These are phyloP conservation scores for Eretmocerus hayati DNA, from an alignment of 2,888 invertebrate genomes.

Conservation along the genomic window DNA sequence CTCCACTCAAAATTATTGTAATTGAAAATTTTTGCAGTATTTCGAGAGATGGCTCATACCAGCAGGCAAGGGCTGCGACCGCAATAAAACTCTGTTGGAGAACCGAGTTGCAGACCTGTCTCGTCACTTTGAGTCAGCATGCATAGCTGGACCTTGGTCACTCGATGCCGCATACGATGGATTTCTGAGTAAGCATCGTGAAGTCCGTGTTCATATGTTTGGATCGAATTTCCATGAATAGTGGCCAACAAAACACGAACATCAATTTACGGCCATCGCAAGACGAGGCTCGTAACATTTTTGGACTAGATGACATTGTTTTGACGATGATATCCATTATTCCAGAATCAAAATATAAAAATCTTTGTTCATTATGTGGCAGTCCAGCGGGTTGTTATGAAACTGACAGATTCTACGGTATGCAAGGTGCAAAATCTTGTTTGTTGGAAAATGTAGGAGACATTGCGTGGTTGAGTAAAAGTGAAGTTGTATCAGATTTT, in stretches of 20 bases:
- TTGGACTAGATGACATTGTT: no score
- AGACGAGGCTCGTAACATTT: no score
- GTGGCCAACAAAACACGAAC: no score
- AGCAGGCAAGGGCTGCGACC: constrained; percentile 64
- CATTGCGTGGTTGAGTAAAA: constrained; percentile 72
- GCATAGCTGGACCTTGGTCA: constrained; percentile 82
- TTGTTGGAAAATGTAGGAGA: constrained; percentile 72
- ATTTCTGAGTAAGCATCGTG: constrained; percentile 63
- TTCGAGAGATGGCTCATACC: constrained; percentile 68
- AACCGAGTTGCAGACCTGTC: constrained; percentile 70
- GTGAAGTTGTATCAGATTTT: constrained; percentile 62
- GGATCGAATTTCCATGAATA: no score
- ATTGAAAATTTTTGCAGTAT: constrained; percentile 62
- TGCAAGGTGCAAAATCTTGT: constrained; percentile 73
- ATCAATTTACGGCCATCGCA: no score
- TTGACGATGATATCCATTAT: neutral
- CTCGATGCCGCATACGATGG: constrained; percentile 58
- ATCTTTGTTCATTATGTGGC: constrained; percentile 67
- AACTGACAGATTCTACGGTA: constrained; percentile 76
- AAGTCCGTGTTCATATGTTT: no score
- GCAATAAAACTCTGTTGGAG: constrained; percentile 62
- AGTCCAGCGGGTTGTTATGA: constrained; percentile 55
- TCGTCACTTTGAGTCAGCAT: constrained; percentile 69
- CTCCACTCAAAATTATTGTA: no score
- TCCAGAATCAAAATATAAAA: constrained; percentile 58